Evolutionary conservation across 2,888 invertebrate genomes (phyloP), one percentile per base, ranked within the genome.

Genomic region (Labia minor): DNA sequence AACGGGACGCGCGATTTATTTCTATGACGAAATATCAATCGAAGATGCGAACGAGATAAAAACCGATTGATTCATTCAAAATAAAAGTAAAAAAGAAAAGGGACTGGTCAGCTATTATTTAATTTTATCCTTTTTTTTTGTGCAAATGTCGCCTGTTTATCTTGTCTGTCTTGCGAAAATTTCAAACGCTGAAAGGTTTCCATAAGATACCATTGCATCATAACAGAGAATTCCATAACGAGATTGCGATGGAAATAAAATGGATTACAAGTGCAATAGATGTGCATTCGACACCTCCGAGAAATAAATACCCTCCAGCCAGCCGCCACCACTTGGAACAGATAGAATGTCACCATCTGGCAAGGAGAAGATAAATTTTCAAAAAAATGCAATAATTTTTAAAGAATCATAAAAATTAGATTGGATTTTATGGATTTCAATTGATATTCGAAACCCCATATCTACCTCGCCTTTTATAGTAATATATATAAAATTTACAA

Each of bases 181-280:
- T 49, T n/a, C n/a, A 4, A 49, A 14, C n/a, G 16, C 49, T 49
- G 49, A 49, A 49, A 49, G 49, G 49, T 49, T 49, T 49, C 49
- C 49, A 49, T 49, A 49, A 49, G 49, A 49, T 49, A 14, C n/a
- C 4, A 49, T 49, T 49, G 49, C 49, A 49, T 49, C 49, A 49
- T 14, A 14, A 16, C 16, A 8, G 16, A 4, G 49, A 4, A 49
- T 49, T 49, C 49, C 49, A 49, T 49, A 49, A 49, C 49, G 49
- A 49, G 49, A 49, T 49, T 49, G 49, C 49, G 49, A 49, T 49
- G 14, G 49, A 49, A 49, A n/a, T n/a, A n/a, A n/a, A n/a, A 49
- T 49, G 49, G 49, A 49, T 49, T 49, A 49, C 49, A 49, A 49
- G 49, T 49, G 49, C 49, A 49, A 49, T 49, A 49, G 49, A 49